Conservation (phyloP, 2,888 invertebrate species). For the Chalcosyrphus nemorum region DNA sequence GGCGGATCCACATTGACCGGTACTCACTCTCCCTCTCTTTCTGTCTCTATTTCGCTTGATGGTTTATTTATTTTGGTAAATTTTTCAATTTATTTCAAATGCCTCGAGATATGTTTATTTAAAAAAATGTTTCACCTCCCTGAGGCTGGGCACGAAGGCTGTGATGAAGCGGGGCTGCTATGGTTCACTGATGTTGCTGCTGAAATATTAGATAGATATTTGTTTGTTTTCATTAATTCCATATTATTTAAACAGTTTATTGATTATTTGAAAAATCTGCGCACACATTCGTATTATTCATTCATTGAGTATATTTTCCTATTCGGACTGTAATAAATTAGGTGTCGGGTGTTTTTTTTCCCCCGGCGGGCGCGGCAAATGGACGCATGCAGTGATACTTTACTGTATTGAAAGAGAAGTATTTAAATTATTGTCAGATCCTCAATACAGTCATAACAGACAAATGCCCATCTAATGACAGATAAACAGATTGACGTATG, state of each 20-base stretch:
- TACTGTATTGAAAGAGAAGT: conserved; percentile 6
- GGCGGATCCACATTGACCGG: conserved; percentile 19
- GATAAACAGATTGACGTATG: conserved; percentile 21
- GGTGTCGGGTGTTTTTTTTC: conserved; percentile 17
- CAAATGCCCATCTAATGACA: conserved; percentile 31
- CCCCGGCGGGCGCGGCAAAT: too few species aligned
- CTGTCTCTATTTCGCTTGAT: too few species aligned
- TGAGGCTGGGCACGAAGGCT: not conserved
- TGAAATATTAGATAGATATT: conserved; percentile 62
- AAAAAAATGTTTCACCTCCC: conserved; percentile 53
- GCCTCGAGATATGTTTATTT: conserved; percentile 59
- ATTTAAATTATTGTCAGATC: conserved; percentile 36
- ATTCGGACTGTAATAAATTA: conserved; percentile 38
- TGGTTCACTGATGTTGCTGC: conserved; percentile 34
- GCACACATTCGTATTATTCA: conserved; percentile 52
- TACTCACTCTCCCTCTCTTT: not conserved
- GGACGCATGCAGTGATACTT: conserved; percentile 2
- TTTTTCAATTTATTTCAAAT: conserved; percentile 61
- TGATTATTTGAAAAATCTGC: conserved; percentile 65
- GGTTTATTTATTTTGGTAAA: conserved; percentile 57
- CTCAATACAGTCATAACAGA: conserved; percentile 44
- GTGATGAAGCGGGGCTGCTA: conserved; percentile 3
- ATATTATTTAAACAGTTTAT: conserved; percentile 73
- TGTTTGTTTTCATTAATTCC: conserved; percentile 65
- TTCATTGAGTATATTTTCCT: conserved; percentile 57